Conservation (phyloP, 2,797 vertebrate species). For the Lacerta viridis region DNA sequence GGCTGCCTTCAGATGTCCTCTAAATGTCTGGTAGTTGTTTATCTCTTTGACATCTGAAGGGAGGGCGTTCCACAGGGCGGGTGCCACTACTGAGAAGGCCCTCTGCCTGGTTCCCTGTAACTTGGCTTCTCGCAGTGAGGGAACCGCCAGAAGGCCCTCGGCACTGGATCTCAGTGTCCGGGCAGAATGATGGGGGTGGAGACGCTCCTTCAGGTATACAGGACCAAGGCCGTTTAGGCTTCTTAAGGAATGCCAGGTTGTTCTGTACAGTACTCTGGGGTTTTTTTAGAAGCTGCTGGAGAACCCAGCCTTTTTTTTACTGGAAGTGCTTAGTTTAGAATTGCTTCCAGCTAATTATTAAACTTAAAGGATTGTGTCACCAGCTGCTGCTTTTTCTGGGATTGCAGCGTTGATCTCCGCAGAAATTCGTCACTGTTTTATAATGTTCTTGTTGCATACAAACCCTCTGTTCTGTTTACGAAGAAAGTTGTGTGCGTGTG, state of each 20-base stretch:
- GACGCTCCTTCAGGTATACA: too few relatives aligned
- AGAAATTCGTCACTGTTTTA: not conserved
- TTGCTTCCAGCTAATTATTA: constrained; percentile 11
- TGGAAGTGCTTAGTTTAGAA: constrained; percentile 24
- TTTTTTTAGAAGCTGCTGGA: not conserved
- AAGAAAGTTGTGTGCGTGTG: constrained; percentile 20
- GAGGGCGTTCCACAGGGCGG: too few relatives aligned
- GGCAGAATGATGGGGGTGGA: too few relatives aligned
- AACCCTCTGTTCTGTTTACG: constrained; percentile 26
- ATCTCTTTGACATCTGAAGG: too few relatives aligned
- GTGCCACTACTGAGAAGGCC: too few relatives aligned
- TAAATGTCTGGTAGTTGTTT: too few relatives aligned
- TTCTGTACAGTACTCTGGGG: not conserved
- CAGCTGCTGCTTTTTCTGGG: not conserved
- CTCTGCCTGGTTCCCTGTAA: too few relatives aligned
- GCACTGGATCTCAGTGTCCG: too few relatives aligned
- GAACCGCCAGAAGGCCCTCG: too few relatives aligned
- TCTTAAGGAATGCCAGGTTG: not conserved
- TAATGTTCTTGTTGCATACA: constrained; percentile 9
- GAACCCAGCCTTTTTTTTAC: constrained; percentile 14
- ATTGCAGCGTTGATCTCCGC: not conserved
- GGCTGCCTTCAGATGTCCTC: too few relatives aligned
- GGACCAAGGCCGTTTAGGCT: not conserved
- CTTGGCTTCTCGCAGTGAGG: too few relatives aligned
- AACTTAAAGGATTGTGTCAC: constrained; percentile 27